Base-by-base conservation (phyloP, 2,113 vertebrate species). In the Parus major region DNA sequence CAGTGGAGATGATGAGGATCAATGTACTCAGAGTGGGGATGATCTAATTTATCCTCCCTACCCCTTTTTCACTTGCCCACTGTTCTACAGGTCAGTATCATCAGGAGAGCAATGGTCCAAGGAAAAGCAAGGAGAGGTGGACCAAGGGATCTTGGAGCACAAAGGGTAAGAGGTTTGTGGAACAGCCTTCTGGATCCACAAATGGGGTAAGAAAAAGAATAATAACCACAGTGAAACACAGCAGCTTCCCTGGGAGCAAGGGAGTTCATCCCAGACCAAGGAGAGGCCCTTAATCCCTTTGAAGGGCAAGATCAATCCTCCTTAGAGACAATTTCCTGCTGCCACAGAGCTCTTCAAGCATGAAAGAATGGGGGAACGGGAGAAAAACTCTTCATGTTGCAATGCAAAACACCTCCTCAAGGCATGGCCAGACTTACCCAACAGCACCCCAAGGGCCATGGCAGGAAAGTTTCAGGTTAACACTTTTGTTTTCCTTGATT, bases 21-120 rank as follows among this genome's bases (percentile, higher is more conserved):
- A 16, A n/a, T 0, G 5, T 1, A 35, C 14, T 25, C 39, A 44
- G 1, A 1, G 1, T 3, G 15, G 10, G 52, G 22, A 12, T 33
- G 14, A 55, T 12, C 46, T 15, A 0, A 36, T 71, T 60, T 75
- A 27, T 31, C 44, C 41, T 76, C 39, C 29, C 36, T 0, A 0
- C 24, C 13, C 15, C 25, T 56, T 81, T 42, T 33, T 27, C 39
- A 27, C 53, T 11, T 1, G 23, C 31, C 15, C 1, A 2, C 41
- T 73, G 17, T 36, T 68, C 39, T 36, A 20, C 47, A 41, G 44
- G 5, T 5, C 4, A 33, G 10, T 7, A 5, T 20, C 53, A 15
- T 2, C 17, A n/a, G 52, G 33, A 70, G 27, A 88, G 23, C 18
- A 50, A 1, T 2, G 9, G 17, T 22, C 56, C 70, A 68, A 61